Evolutionary conservation across 2,888 invertebrate genomes (phyloP).

Genomic region (Drosophila tanythrix): DNA sequence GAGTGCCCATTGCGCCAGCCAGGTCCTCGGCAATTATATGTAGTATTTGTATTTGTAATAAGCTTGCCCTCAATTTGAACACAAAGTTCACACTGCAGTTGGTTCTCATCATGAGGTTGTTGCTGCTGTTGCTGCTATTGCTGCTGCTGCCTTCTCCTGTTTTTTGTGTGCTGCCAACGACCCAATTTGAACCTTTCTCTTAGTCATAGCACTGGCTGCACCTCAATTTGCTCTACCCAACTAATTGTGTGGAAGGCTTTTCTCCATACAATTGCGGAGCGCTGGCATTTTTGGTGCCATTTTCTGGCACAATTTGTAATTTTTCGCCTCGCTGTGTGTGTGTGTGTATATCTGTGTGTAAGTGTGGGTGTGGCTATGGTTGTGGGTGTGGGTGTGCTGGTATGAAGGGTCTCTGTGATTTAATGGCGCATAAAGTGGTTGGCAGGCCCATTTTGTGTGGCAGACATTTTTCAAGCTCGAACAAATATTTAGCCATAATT

Average conservation of each 20-base stretch:
- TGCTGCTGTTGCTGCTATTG: not conserved
- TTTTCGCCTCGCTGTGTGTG: conserved; percentile 36
- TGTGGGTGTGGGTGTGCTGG: conserved; percentile 11
- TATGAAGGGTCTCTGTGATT: conserved; percentile 53
- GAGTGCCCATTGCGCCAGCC: not conserved
- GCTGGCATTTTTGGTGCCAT: conserved; percentile 55
- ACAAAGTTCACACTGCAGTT: conserved; percentile 28
- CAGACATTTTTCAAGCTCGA: conserved; percentile 24
- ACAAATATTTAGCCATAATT: conserved; percentile 62
- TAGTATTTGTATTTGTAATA: conserved; percentile 24
- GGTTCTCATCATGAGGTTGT: conserved; percentile 33
- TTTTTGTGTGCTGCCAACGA: conserved; percentile 47
- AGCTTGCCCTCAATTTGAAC: conserved; percentile 32
- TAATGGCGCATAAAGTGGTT: conserved; percentile 64
- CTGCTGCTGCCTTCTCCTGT: conserved; percentile 14
- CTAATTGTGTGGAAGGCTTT: conserved; percentile 78
- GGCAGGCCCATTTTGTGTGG: conserved; percentile 47
- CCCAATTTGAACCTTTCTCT: conserved; percentile 65
- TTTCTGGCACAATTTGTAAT: conserved; percentile 55
- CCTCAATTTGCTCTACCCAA: conserved; percentile 72
- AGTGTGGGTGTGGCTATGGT: conserved; percentile 24
- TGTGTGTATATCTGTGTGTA: conserved; percentile 17
- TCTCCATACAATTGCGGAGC: conserved; percentile 17
- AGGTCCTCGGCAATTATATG: not conserved
- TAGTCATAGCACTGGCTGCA: conserved; percentile 47